Evolutionary conservation across 2,888 invertebrate species (phyloP).

Genomic region (Andrena flavipes): DNA sequence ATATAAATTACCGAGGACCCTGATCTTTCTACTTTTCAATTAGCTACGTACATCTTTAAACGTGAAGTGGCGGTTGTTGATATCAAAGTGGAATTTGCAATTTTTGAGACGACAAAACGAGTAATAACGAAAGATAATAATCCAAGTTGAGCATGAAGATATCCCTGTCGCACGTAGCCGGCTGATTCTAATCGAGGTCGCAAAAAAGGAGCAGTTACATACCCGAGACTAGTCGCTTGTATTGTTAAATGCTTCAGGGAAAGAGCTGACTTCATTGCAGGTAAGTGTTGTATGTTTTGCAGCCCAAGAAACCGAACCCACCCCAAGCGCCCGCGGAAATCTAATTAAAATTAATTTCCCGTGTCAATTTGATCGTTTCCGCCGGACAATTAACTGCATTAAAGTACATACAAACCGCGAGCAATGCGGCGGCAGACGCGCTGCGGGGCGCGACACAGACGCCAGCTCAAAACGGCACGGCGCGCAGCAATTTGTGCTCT

Average conservation of each 20-base stretch:
- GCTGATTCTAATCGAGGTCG: not conserved
- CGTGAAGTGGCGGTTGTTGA: too few species aligned
- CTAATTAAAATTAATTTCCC: constrained; percentile 38
- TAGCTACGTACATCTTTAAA: not conserved
- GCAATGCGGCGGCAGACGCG: constrained; percentile 6
- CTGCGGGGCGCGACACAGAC: constrained; percentile 7
- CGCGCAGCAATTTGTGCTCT: constrained; percentile 46
- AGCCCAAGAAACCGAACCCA: not conserved
- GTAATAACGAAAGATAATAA: not conserved
- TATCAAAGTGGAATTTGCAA: too few species aligned
- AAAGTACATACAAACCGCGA: not conserved
- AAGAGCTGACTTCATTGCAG: not conserved
- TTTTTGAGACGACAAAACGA: too few species aligned
- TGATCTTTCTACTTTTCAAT: not conserved
- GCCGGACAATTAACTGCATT: constrained; percentile 10
- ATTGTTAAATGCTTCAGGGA: constrained; percentile 1
- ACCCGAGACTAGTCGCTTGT: not conserved
- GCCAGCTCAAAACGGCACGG: constrained; percentile 7
- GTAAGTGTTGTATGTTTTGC: not conserved
- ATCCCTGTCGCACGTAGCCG: not conserved
- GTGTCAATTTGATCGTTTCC: constrained; percentile 36
- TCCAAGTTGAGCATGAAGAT: not conserved
- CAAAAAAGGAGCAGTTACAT: not conserved
- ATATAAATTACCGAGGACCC: too few species aligned
- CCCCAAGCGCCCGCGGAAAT: not conserved